These are phyloP conservation scores for Siniperca scherzeri DNA, from an alignment of 2,797 vertebrate genomes.

Conservation along the genomic window DNA sequence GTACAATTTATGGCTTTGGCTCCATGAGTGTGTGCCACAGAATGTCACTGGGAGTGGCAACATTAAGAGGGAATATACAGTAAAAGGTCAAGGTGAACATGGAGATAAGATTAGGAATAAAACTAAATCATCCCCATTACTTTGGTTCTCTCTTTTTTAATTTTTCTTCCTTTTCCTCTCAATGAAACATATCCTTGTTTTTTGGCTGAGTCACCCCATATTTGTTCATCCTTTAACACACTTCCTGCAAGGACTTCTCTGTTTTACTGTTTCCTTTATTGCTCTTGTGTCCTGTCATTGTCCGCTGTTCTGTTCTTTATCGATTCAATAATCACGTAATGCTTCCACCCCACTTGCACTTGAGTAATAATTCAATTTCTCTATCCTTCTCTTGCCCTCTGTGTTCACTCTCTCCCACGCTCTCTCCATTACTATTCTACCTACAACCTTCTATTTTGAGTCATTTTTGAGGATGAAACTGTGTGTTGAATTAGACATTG, in stretches of 20 bases:
- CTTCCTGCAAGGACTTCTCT: conserved; percentile 23
- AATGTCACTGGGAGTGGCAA: conserved; percentile 27
- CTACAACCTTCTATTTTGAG: background rate
- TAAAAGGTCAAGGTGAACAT: conserved; percentile 69
- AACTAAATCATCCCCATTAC: background rate
- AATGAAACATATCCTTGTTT: background rate
- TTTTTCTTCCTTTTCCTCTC: conserved; percentile 10
- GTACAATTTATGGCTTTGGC: conserved; percentile 50
- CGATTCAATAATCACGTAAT: conserved; percentile 35
- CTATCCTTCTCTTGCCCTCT: conserved; percentile 28
- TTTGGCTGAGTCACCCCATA: background rate
- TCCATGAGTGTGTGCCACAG: background rate
- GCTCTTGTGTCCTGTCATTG: conserved; percentile 36
- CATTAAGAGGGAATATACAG: conserved; percentile 14
- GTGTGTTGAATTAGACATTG: background rate
- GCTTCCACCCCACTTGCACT: conserved; percentile 29
- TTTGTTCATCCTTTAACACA: background rate
- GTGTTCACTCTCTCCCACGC: background rate
- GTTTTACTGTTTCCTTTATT: conserved; percentile 17
- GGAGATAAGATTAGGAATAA: conserved; percentile 26
- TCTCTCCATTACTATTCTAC: background rate
- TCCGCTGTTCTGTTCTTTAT: conserved; percentile 31
- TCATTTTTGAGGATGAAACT: background rate
- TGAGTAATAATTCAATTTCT: conserved; percentile 51
- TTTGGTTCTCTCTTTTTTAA: background rate